Evolutionary conservation across 2,888 invertebrate genomes (phyloP), one percentile per base, ranked within the genome.

Genomic region (Drosophila sordidula): DNA sequence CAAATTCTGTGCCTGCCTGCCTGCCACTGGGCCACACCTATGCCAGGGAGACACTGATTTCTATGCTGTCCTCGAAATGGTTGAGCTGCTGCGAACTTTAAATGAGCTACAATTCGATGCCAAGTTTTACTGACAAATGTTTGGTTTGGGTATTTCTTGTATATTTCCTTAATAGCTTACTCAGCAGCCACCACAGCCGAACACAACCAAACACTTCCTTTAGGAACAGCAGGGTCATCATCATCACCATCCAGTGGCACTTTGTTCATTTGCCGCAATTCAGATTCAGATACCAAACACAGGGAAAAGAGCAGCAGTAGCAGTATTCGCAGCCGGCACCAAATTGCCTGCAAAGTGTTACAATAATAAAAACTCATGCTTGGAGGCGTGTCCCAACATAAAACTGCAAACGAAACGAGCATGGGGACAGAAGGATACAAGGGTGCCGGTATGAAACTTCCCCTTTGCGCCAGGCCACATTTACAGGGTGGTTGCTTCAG

Each of bases 311-410:
- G 55, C 61, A 79, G 64, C 57, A 59, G 50, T 49, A 16, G 42
- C 32, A 47, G 38, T 5, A 26, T 29, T 50, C 49, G 75, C 87
- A 86, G 87, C 87, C 78, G 84, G 87, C 87, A 78, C 67, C 78
- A 81, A 86, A 89, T 81, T 87, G 75, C 75, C 78, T 80, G 89
- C 82, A 80, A 89, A 87, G 82, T 87, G 89, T 85, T 75, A 70
- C 85, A 87, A 89, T 87, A 89, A 87, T 81, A 87, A 81, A 87
- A 89, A 84, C 73, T 70, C 83, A 77, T 89, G 84, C 87, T 90
- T 80, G 89, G 83, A 90, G 89, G 89, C 89, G 89, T 89, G 90
- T 79, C 90, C 72, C 90, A 81, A 89, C 84, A 90, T 89, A 89
- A 90, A 90, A 87, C 81, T 79, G 83, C 62, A 69, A 78, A 78